These are phyloP conservation scores for Eriosoma lanigerum DNA, from an alignment of 1,140 invertebrate genomes.

Conservation along the genomic window DNA sequence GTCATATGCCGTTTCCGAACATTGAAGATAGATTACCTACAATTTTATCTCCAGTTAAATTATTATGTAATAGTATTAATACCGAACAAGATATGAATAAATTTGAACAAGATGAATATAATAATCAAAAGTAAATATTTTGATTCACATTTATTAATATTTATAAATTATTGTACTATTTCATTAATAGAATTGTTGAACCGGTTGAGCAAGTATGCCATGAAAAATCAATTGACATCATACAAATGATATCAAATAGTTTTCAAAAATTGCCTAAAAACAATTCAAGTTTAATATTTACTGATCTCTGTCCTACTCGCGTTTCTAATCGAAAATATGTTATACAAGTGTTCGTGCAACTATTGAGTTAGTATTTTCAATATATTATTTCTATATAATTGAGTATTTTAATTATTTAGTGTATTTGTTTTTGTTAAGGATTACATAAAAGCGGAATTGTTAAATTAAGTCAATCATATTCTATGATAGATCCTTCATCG, in stretches of 20 bases:
- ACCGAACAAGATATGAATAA: background rate
- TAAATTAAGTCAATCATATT: background rate
- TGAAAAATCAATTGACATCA: background rate
- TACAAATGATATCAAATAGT: background rate
- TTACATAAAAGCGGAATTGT: background rate
- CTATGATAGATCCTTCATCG: background rate
- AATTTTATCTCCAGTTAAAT: background rate
- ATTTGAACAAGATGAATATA: no score
- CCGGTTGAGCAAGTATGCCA: background rate
- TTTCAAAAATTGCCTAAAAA: background rate
- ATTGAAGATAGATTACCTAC: background rate
- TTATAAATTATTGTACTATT: no score
- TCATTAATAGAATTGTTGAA: background rate
- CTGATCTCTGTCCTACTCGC: background rate
- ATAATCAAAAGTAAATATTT: no score
- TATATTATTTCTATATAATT: background rate
- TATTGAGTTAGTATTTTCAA: background rate
- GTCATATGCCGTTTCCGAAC: background rate
- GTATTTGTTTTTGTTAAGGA: background rate
- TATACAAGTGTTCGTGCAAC: background rate
- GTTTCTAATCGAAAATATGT: background rate
- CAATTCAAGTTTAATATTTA: background rate
- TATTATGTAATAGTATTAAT: background rate
- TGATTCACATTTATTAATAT: no score
- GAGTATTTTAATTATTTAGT: background rate